phyloP scores from a whole-genome alignment of 2,113 vertebrate species.

The Cryptoleucopteryx plumbea region DNA sequence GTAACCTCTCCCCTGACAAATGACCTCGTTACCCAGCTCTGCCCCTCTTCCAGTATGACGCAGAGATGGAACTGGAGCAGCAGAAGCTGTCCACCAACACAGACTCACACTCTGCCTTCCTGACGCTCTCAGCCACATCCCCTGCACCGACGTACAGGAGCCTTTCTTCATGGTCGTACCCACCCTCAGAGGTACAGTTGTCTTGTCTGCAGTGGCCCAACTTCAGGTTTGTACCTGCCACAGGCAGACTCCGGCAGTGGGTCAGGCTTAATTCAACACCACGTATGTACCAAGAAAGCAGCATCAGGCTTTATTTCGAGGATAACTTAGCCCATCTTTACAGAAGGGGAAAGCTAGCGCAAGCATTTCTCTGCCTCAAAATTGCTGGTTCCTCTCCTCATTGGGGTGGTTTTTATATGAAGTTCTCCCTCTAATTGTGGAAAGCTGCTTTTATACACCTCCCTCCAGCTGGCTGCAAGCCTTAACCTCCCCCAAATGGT shows the following conservation, averaged over 20 bases:
- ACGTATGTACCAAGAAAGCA: neutral
- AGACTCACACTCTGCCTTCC: neutral
- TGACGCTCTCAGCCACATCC: neutral
- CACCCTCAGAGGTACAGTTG: neutral
- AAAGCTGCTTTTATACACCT: neutral
- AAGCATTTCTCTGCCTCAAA: neutral
- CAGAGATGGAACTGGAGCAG: neutral
- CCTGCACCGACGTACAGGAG: neutral
- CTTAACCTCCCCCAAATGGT: neutral
- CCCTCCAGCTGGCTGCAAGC: neutral
- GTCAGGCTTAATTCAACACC: neutral
- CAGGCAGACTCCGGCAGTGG: neutral
- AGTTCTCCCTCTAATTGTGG: neutral
- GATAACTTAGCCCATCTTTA: neutral
- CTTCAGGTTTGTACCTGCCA: neutral
- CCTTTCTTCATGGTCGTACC: neutral
- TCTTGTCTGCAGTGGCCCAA: neutral
- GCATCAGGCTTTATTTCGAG: neutral
- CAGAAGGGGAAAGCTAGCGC: neutral
- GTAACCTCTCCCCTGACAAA: neutral
- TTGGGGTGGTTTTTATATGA: neutral
- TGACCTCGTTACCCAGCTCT: accelerated
- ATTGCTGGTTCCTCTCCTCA: neutral
- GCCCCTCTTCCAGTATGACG: accelerated
- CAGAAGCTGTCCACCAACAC: neutral